Percentiles rank a stretch among this genome's conserved stretches.
phyloP scores from a whole-genome alignment of 2,797 vertebrate species.

The Sarcophilus harrisii region DNA sequence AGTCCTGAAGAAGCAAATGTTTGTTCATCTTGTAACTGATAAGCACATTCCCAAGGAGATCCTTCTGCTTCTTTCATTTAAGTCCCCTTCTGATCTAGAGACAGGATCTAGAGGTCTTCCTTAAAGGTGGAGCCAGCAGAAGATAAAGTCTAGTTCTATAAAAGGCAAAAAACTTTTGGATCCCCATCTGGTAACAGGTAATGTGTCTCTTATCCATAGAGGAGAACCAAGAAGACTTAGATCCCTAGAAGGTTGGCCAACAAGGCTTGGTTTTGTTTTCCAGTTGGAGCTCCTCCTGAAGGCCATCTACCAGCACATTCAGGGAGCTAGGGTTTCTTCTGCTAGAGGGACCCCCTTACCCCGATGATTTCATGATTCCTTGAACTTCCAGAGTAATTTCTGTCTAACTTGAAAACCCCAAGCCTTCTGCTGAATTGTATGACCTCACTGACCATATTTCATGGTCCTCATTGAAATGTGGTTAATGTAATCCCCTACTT shows the following conservation, averaged over 20 bases:
- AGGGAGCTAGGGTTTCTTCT: background rate
- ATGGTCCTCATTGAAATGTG: slow-evolving; percentile 81
- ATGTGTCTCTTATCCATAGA: background rate
- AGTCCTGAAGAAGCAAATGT: background rate
- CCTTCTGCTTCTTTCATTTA: background rate
- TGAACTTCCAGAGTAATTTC: slow-evolving; percentile 40
- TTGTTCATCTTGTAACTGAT: slow-evolving; percentile 52
- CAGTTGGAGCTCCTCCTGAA: background rate
- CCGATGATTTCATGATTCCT: background rate
- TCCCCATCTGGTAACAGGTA: background rate
- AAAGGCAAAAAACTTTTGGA: background rate
- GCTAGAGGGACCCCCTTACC: background rate
- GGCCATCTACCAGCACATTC: background rate
- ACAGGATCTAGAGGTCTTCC: background rate
- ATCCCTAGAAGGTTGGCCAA: background rate
- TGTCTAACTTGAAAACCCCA: slow-evolving; percentile 71
- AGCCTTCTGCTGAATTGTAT: slow-evolving; percentile 80
- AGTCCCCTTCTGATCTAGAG: background rate
- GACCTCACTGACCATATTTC: slow-evolving; percentile 83
- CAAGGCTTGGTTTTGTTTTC: background rate
- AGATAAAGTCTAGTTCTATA: background rate
- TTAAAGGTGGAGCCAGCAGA: background rate
- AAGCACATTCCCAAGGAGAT: slow-evolving; percentile 69
- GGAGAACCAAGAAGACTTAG: background rate
- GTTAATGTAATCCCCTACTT: slow-evolving; percentile 82